These are phyloP conservation scores for Mesoligia furuncula DNA, from an alignment of 2,888 invertebrate genomes.

Conservation along the genomic window DNA sequence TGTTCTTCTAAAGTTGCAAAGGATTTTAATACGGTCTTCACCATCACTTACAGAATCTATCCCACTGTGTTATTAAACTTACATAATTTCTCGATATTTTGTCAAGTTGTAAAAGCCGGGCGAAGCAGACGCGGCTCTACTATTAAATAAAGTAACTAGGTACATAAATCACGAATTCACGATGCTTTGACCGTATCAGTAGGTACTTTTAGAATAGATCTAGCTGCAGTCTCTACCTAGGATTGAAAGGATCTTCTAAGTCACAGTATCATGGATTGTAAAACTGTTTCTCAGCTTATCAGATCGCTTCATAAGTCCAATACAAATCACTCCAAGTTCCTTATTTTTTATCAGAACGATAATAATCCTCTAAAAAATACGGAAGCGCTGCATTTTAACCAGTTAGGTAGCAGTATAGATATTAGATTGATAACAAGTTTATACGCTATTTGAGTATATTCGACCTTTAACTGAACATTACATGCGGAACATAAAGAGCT, in stretches of 20 bases:
- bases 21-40: not conserved
- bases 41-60: not conserved
- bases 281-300: not conserved
- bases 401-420: not conserved
- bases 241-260: not conserved
- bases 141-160: not conserved
- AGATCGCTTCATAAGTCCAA: not conserved
- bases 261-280: not conserved
- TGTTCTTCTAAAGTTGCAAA: not conserved
- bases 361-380: not conserved
- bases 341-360: not conserved
- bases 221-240: not conserved
- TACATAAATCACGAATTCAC: not conserved
- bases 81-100: not conserved
- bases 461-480: not conserved
- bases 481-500: not conserved
- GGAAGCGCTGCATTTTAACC: not conserved
- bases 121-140: not conserved
- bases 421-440: not conserved
- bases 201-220: not conserved
- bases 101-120: not conserved
- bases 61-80: not conserved
- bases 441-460: not conserved
- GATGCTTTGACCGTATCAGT: not conserved
- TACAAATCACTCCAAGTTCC: not conserved